Percentiles rank a stretch among this genome's conserved stretches.
Evolutionary conservation across 2,113 vertebrate species (phyloP).

Genomic region (Misgurnus anguillicaudatus): DNA sequence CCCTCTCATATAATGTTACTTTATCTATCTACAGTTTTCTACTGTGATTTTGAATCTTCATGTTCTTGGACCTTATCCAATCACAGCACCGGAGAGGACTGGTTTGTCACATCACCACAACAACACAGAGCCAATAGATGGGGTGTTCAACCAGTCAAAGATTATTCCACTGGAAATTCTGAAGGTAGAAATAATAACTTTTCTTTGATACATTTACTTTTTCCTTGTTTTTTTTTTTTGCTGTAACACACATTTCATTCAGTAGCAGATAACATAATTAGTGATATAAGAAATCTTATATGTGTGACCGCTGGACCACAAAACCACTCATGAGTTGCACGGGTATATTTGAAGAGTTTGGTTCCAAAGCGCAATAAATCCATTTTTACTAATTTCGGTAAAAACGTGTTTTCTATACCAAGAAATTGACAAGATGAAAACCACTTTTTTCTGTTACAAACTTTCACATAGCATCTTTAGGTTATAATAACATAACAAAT

Average conservation of each 20-base stretch:
- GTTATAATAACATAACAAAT: no score
- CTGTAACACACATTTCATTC: not conserved
- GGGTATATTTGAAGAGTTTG: no score
- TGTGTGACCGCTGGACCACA: no score
- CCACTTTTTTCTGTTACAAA: no score
- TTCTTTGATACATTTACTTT: not conserved
- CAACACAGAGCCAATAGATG: slow-evolving; percentile 39
- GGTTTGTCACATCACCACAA: slow-evolving; percentile 68
- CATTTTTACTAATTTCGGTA: no score
- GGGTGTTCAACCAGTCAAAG: slow-evolving; percentile 57
- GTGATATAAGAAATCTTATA: no score
- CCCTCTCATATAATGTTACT: not conserved
- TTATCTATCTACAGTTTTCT: slow-evolving; percentile 58
- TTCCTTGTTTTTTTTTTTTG: not conserved
- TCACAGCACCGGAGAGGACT: slow-evolving; percentile 67
- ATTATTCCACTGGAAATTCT: slow-evolving; percentile 67
- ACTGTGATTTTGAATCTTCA: slow-evolving; percentile 75
- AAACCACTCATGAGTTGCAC: no score
- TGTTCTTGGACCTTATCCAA: slow-evolving; percentile 75
- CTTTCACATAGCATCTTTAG: no score
- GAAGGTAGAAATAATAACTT: slow-evolving; percentile 63
- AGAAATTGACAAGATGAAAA: no score
- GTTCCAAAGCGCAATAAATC: no score
- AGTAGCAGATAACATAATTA: no score
- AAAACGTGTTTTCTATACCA: no score